These are phyloP conservation scores for Belonocnema kinseyi DNA, from an alignment of 1,140 invertebrate species.

Conservation along the genomic window DNA sequence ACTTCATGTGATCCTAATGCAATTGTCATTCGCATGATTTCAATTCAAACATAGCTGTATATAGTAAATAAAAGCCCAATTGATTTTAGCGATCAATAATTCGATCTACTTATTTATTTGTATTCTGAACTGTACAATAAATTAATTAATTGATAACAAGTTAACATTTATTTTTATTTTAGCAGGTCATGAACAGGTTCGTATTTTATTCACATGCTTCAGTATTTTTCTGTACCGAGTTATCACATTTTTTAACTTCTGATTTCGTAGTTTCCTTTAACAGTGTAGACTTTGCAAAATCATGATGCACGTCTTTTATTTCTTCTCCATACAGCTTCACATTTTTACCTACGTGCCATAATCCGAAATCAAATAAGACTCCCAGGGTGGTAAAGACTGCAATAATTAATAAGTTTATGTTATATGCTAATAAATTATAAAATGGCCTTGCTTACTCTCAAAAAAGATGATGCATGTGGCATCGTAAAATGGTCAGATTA, in stretches of 20 bases:
- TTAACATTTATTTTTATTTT: too few relatives aligned
- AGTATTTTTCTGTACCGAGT: not conserved
- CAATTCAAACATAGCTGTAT: not conserved
- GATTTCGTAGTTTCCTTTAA: not conserved
- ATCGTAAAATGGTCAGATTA: too few relatives aligned
- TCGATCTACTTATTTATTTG: too few relatives aligned
- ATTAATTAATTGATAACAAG: too few relatives aligned
- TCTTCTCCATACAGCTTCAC: slow-evolving; percentile 78
- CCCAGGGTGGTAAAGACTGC: slow-evolving; percentile 76
- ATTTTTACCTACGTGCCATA: slow-evolving; percentile 78
- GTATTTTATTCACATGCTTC: not conserved
- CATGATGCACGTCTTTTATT: slow-evolving; percentile 60
- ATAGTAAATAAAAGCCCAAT: not conserved
- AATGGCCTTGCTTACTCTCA: too few relatives aligned
- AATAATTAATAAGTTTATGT: slow-evolving; percentile 36
- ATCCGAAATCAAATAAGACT: slow-evolving; percentile 76
- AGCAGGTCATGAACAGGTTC: not conserved
- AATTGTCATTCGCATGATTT: too few relatives aligned
- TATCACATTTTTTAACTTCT: not conserved
- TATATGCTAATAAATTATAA: too few relatives aligned
- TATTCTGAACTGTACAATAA: too few relatives aligned
- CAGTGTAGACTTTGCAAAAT: slow-evolving; percentile 55
- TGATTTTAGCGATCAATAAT: too few relatives aligned
- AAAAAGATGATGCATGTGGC: too few relatives aligned
- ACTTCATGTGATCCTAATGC: too few relatives aligned